A percentile compares a stretch with the other conserved stretches of the same genome.
phyloP scores from a whole-genome alignment of 2,113 vertebrate species.

The Serinus canaria region DNA sequence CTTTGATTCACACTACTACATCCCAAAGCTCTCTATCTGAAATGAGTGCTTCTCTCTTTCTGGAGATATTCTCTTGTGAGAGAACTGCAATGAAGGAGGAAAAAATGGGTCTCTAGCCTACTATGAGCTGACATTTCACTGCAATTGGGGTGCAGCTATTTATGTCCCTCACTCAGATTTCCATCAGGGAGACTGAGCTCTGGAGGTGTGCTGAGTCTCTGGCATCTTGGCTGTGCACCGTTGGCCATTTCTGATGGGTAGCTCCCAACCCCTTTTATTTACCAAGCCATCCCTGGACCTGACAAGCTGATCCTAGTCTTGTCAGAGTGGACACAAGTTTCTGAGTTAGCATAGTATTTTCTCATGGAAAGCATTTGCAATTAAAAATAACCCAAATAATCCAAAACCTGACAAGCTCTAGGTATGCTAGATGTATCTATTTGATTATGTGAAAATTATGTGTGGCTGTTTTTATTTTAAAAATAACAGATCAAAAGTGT shows the following conservation, averaged over 20 bases:
- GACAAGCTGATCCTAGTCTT: background rate
- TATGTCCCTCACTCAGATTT: background rate
- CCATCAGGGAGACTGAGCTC: background rate
- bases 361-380: background rate
- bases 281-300: background rate
- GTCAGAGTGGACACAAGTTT: background rate
- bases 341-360: background rate
- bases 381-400: accelerated
- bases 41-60: background rate
- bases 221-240: background rate
- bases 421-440: background rate
- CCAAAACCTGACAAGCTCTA: background rate
- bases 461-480: background rate
- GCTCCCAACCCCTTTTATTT: background rate
- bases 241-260: too few relatives aligned
- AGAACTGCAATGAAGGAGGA: background rate
- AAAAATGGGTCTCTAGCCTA: too few relatives aligned
- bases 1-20: background rate
- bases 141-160: background rate
- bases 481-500: background rate
- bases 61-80: background rate
- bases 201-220: background rate
- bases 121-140: background rate
- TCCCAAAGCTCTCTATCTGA: background rate
- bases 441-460: background rate